Conservation (phyloP, 1,140 invertebrate genomes). For the Dendrolimus punctatus region DNA sequence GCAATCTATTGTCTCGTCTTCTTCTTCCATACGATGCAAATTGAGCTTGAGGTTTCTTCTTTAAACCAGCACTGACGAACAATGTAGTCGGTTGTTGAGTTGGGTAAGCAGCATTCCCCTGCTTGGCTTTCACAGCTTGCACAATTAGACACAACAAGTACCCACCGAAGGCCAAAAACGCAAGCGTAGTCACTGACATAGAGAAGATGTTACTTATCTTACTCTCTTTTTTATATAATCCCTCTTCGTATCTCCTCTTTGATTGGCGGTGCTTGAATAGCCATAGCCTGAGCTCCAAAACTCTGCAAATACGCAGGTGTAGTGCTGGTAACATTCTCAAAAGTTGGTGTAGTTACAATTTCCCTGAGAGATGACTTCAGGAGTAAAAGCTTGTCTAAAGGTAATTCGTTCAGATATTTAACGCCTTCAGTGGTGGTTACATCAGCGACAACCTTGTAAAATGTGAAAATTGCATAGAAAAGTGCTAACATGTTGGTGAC, state of each 20-base stretch:
- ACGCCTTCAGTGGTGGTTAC: constrained; percentile 36
- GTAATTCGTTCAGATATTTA: constrained; percentile 53
- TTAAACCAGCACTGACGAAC: constrained; percentile 57
- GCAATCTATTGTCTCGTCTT: constrained; percentile 32
- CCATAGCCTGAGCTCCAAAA: constrained; percentile 59
- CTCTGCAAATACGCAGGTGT: constrained; percentile 28
- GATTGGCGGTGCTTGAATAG: constrained; percentile 46
- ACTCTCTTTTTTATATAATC: constrained; percentile 59
- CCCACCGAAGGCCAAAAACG: constrained; percentile 85
- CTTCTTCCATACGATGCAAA: constrained; percentile 55
- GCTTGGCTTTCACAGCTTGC: constrained; percentile 75
- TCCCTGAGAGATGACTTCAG: constrained; percentile 57
- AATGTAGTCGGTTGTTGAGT: constrained; percentile 42
- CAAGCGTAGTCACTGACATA: constrained; percentile 79
- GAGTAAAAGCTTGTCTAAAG: constrained; percentile 55
- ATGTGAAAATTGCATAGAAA: constrained; percentile 18
- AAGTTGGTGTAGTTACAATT: constrained; percentile 21
- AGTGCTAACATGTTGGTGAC: constrained; percentile 27
- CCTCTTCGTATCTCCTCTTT: constrained; percentile 53
- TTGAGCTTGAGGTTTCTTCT: constrained; percentile 52
- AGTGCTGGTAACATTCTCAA: constrained; percentile 33
- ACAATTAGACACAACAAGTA: constrained; percentile 83
- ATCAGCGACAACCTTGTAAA: constrained; percentile 14
- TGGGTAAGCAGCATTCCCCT: constrained; percentile 29
- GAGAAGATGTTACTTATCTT: constrained; percentile 81